Evolutionary conservation across 1,140 invertebrate species (phyloP).

Genomic region (Scaptomyza montana): DNA sequence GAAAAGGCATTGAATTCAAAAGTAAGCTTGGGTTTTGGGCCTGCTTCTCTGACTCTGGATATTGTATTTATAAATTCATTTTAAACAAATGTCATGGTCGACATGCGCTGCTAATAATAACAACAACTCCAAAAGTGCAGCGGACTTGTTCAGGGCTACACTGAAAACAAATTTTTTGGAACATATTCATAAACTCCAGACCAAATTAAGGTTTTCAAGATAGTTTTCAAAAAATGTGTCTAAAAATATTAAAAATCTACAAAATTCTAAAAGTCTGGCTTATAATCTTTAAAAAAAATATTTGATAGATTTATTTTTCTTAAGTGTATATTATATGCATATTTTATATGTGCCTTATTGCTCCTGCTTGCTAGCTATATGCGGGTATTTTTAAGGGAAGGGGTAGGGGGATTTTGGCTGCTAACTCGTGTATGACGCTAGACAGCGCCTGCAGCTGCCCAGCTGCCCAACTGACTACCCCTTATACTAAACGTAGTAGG

Average conservation of each 20-base stretch:
- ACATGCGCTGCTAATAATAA: conserved; percentile 64
- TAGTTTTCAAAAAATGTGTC: no score
- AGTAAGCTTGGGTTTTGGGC: neutral
- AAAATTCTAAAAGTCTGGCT: no score
- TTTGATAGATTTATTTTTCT: neutral
- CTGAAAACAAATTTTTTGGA: neutral
- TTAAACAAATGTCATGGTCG: conserved; percentile 72
- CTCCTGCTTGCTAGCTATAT: conserved; percentile 66
- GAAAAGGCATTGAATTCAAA: conserved; percentile 33
- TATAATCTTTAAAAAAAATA: no score
- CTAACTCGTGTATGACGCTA: conserved; percentile 76
- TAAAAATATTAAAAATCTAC: no score
- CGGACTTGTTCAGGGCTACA: conserved; percentile 52
- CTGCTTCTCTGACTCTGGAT: conserved; percentile 9
- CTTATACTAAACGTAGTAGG: conserved; percentile 17
- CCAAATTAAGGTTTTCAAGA: no score
- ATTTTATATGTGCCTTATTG: conserved; percentile 53
- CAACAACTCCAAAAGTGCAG: conserved; percentile 59
- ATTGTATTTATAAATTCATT: conserved; percentile 42
- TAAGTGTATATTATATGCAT: conserved; percentile 23
- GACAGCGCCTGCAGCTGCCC: conserved; percentile 73
- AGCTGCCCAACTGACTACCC: conserved; percentile 33
- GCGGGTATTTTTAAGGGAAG: conserved; percentile 37
- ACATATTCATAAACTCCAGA: no score
- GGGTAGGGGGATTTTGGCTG: conserved; percentile 44